Evolutionary conservation across 2,797 vertebrate genomes (phyloP).

Genomic region (Bryconaethiops microstoma): DNA sequence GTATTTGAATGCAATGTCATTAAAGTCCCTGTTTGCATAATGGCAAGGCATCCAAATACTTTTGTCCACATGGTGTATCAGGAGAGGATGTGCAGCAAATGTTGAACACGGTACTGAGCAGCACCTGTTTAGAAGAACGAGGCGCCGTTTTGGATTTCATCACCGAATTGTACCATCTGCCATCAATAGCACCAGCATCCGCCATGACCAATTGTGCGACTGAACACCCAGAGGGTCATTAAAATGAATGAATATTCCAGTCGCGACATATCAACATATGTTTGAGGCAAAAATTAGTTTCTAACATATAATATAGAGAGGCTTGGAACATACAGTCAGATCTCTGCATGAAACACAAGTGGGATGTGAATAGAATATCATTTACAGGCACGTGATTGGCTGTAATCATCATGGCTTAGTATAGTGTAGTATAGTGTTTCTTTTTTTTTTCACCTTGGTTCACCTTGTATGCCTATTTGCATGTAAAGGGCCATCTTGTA

Average conservation of each 20-base stretch:
- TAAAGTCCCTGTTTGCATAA: no score
- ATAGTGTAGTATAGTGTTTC: no score
- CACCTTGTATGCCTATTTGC: no score
- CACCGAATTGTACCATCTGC: slow-evolving; percentile 75
- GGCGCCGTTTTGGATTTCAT: slow-evolving; percentile 58
- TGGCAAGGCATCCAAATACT: no score
- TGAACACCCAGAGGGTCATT: slow-evolving; percentile 75
- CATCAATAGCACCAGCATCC: slow-evolving; percentile 71
- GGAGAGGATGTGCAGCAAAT: neutral
- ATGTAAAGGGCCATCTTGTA: no score
- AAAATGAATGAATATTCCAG: slow-evolving; percentile 64
- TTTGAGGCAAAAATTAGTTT: slow-evolving; percentile 16
- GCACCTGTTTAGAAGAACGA: slow-evolving; percentile 52
- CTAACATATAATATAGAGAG: neutral
- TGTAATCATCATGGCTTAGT: no score
- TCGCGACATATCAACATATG: slow-evolving; percentile 39
- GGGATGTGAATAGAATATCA: no score
- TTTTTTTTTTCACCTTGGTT: no score
- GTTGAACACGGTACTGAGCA: neutral
- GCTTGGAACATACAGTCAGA: neutral
- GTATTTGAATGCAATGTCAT: no score
- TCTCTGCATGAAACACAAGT: no score
- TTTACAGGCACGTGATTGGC: no score
- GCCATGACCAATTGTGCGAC: slow-evolving; percentile 80
- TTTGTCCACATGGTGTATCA: neutral